These are phyloP conservation scores for Argya squamiceps DNA, from an alignment of 2,797 vertebrate species.

Conservation along the genomic window DNA sequence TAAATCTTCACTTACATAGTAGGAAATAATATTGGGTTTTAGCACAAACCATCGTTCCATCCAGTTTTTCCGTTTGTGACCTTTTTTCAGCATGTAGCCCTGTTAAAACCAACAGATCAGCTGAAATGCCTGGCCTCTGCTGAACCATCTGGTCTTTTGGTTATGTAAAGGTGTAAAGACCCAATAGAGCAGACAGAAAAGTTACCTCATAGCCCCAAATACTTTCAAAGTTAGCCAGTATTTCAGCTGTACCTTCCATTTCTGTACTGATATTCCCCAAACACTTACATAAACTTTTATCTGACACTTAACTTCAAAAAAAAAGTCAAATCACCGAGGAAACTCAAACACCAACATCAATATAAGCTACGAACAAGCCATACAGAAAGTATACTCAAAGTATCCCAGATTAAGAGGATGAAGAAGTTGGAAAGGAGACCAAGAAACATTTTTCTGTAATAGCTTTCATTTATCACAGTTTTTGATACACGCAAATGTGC, in stretches of 20 bases:
- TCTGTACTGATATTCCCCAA: neutral
- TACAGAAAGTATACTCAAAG: neutral
- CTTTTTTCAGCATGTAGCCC: constrained; percentile 98
- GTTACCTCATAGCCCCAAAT: neutral
- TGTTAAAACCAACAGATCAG: constrained; percentile 66
- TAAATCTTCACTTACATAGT: constrained; percentile 91
- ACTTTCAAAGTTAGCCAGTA: neutral
- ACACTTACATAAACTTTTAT: neutral
- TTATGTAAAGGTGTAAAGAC: neutral
- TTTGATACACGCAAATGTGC: neutral
- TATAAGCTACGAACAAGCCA: neutral
- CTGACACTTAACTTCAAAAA: neutral
- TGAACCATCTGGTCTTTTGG: neutral
- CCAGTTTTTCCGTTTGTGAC: constrained; percentile 97
- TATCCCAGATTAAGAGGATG: neutral
- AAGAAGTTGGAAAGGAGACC: neutral
- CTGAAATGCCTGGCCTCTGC: neutral
- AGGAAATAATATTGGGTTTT: constrained; percentile 87
- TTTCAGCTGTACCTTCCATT: neutral
- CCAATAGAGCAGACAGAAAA: neutral
- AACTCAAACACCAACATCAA: neutral
- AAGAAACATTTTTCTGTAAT: neutral
- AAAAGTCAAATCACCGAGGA: neutral
- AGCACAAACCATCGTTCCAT: constrained; percentile 97
- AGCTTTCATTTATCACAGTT: neutral